phyloP scores from a whole-genome alignment of 1,140 invertebrate species.

The Cotesia glomerata region DNA sequence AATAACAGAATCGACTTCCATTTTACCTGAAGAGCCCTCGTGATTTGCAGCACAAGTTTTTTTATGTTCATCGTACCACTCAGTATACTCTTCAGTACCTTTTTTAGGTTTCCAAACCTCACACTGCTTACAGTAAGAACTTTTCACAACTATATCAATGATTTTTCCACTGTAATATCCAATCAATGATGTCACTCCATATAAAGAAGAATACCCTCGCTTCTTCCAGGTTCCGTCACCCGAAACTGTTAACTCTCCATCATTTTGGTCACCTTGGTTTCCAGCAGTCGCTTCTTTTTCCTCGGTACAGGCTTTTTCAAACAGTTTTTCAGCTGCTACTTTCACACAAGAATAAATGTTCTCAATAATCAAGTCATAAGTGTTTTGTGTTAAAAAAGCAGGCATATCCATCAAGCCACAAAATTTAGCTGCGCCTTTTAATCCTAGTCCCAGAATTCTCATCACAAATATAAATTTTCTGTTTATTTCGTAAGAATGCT shows the following conservation, averaged over 20 bases:
- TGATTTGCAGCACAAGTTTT: no score
- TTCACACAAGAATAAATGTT: conserved; percentile 26
- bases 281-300: conserved; percentile 25
- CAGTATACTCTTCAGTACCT: conserved; percentile 16
- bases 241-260: conserved; percentile 19
- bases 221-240: conserved; percentile 27
- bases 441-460: conserved; percentile 18
- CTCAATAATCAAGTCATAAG: conserved; percentile 23
- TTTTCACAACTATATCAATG: conserved; percentile 24
- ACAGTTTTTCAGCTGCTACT: conserved; percentile 23
- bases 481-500: background rate
- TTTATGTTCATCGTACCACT: no score
- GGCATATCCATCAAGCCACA: conserved; percentile 25
- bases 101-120: conserved; percentile 10
- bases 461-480: conserved; percentile 20
- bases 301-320: conserved; percentile 11
- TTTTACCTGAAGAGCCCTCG: no score
- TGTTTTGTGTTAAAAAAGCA: conserved; percentile 15
- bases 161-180: conserved; percentile 25
- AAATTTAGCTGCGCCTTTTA: conserved; percentile 19
- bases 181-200: conserved; percentile 29
- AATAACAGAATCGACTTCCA: no score
- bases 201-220: conserved; percentile 24
- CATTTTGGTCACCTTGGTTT: conserved; percentile 25
- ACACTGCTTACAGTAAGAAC: conserved; percentile 23